A percentile compares a stretch with the other conserved stretches of the same genome.
Conservation (phyloP, 2,888 invertebrate genomes). For the Aphodius granarius region DNA sequence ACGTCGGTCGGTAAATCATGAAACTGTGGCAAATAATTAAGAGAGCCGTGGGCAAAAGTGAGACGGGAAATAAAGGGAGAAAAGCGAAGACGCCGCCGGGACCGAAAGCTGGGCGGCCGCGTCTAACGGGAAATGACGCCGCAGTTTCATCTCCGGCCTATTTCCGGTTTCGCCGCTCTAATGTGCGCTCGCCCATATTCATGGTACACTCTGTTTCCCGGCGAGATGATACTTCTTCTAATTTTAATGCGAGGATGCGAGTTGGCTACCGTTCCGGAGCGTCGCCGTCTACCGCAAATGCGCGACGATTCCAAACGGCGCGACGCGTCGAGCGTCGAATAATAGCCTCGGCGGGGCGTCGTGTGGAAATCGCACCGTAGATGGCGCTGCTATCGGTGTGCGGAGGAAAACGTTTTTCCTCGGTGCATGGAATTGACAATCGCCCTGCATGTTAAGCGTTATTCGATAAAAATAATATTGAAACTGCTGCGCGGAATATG, state of each 20-base stretch:
- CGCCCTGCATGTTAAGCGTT: background rate
- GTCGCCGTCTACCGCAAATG: background rate
- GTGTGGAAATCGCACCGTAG: background rate
- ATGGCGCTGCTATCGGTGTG: background rate
- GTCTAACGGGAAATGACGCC: conserved; percentile 55
- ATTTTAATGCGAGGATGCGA: conserved; percentile 34
- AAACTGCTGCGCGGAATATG: background rate
- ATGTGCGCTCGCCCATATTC: conserved; percentile 49
- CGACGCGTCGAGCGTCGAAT: no score
- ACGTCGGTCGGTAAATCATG: background rate
- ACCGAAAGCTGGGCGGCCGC: conserved; percentile 40
- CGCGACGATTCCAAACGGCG: background rate
- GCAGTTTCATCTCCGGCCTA: conserved; percentile 58
- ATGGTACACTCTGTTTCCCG: conserved; percentile 42
- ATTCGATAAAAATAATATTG: background rate
- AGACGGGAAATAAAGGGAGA: conserved; percentile 1
- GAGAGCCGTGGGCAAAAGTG: conserved; percentile 1
- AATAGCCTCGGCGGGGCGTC: background rate
- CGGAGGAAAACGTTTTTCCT: background rate
- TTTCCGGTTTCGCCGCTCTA: conserved; percentile 54
- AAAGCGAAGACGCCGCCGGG: conserved; percentile 26
- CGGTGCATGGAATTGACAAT: background rate
- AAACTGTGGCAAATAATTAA: conserved; percentile 11
- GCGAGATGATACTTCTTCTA: conserved; percentile 40
- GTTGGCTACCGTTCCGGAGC: background rate